phyloP scores from a whole-genome alignment of 2,888 invertebrate genomes.

The Caenorhabditis zanzibari region DNA sequence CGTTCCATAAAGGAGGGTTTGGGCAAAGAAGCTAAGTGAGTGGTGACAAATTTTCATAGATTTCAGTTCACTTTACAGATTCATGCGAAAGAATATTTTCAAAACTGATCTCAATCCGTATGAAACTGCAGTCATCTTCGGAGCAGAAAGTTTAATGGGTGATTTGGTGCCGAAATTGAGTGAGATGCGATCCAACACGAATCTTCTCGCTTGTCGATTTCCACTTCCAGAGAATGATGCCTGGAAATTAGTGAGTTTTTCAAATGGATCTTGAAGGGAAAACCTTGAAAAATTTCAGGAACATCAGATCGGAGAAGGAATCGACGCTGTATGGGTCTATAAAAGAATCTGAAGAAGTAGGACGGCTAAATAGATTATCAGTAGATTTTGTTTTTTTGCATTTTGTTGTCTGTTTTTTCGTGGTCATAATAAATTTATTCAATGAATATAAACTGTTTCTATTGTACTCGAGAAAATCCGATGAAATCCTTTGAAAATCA shows the following conservation, averaged over 20 bases:
- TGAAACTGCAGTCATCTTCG: slow-evolving; percentile 80
- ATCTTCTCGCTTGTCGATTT: slow-evolving; percentile 81
- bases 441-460: neutral
- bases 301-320: slow-evolving; percentile 80
- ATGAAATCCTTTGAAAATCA: slow-evolving; percentile 22
- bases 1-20: slow-evolving; percentile 64
- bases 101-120: slow-evolving; percentile 77
- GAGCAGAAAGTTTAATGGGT: slow-evolving; percentile 80
- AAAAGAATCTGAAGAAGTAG: slow-evolving; percentile 32
- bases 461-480: slow-evolving; percentile 37
- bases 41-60: neutral
- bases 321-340: slow-evolving; percentile 82
- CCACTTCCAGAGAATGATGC: slow-evolving; percentile 77
- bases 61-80: slow-evolving; percentile 43
- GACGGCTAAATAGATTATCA: neutral
- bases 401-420: slow-evolving; percentile 36
- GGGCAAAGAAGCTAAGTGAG: slow-evolving; percentile 63
- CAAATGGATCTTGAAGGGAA: neutral
- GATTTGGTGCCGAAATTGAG: slow-evolving; percentile 78
- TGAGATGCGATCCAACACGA: slow-evolving; percentile 76
- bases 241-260: slow-evolving; percentile 62
- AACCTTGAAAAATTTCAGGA: slow-evolving; percentile 41
- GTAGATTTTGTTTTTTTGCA: slow-evolving; percentile 29
- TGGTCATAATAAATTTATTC: neutral
- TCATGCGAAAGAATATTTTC: slow-evolving; percentile 78